Base-by-base conservation (phyloP, 1,140 invertebrate species). In the Diorhabda elongata region DNA sequence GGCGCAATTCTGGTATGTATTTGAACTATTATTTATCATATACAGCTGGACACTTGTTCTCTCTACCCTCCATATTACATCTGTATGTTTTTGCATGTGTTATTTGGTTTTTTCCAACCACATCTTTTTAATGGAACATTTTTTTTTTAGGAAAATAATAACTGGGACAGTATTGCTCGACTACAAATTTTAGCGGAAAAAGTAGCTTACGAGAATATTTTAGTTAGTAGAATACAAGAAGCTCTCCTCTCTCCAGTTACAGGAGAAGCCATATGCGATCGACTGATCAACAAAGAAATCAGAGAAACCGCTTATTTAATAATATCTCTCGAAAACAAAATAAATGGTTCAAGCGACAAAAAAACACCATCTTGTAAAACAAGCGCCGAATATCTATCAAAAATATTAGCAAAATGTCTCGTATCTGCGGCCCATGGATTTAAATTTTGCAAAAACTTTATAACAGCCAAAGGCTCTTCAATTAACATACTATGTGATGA, bases 291-390 rank as follows among this genome's bases (percentile, higher is more conserved):
- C 74, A 86, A 85, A 80, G 85, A 87, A 82, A 85, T 89, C 79
- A 84, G 86, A 77, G 88, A 91, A 87, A 90, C 89, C 84, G 87
- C 87, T 84, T 86, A 91, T 85, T 83, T 91, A 80, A 87, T 90
- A 79, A 84, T 86, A 81, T 86, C 86, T 76, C 84, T 91, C 76
- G 87, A 87, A 74, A 84, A 82, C 75, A 90, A 90, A 81, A 80
- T 90, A 73, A 85, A 84, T 73, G 87, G 86, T 72, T 84, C 83
- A 62, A 82, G 82, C 79, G 69, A 84, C 82, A 82, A 83, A 77
- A 69, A 83, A 84, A 58, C 69, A 26, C 76, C 77, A 2, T n/a
- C 64, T 47, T 76, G 70, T 64, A 76, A 71, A 56, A 83, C 81
- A 67, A 83, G 81, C 74, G 84, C 88, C 67, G 87, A 89, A 76